These are phyloP conservation scores for Tinea pellionella DNA, from an alignment of 2,888 invertebrate genomes.

Conservation along the genomic window DNA sequence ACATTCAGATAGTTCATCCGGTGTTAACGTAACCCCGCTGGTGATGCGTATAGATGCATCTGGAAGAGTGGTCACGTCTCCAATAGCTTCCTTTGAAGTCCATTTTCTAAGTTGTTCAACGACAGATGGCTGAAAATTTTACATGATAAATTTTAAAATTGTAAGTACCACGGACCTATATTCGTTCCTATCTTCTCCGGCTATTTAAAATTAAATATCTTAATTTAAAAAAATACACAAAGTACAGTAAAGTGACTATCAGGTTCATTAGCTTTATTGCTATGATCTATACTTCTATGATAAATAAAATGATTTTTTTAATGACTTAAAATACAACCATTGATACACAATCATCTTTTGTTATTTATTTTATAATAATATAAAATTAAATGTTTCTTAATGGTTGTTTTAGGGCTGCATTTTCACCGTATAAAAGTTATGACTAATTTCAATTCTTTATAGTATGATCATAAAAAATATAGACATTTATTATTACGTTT, in stretches of 20 bases:
- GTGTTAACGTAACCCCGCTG: conserved; percentile 56
- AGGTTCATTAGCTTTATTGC: too few relatives aligned
- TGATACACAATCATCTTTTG: background rate
- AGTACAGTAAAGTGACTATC: too few relatives aligned
- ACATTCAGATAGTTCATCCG: conserved; percentile 63
- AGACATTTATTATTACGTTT: background rate
- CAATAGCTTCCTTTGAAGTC: conserved; percentile 85
- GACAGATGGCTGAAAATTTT: conserved; percentile 76
- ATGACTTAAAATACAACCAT: background rate
- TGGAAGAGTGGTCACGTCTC: conserved; percentile 83
- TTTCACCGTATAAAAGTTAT: background rate
- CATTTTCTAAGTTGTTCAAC: conserved; percentile 84
- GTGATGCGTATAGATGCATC: conserved; percentile 81
- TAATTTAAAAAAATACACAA: too few relatives aligned
- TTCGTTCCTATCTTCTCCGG: too few relatives aligned
- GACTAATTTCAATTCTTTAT: conserved; percentile 9
- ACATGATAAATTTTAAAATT: too few relatives aligned
- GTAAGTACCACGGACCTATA: too few relatives aligned
- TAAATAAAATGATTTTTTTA: too few relatives aligned
- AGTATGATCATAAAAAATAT: conserved; percentile 4
- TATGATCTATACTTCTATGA: too few relatives aligned
- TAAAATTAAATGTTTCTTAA: conserved; percentile 5
- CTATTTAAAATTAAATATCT: too few relatives aligned
- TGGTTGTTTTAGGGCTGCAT: background rate
- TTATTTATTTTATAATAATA: background rate